Base-by-base conservation (phyloP, 2,797 vertebrate genomes). In the Paramormyrops hopkinsi region DNA sequence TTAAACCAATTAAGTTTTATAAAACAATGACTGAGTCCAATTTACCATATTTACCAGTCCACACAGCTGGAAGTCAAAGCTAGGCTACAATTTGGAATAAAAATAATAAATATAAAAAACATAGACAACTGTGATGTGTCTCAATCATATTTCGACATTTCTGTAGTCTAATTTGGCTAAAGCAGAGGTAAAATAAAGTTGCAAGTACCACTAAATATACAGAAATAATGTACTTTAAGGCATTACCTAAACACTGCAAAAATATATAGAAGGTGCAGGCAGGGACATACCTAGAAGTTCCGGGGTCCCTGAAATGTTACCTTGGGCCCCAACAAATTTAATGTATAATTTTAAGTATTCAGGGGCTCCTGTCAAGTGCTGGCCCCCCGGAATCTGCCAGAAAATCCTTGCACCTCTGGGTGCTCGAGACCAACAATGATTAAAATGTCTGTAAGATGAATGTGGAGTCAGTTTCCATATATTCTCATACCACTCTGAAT, bases 101-200 rank as follows among this genome's bases (percentile, higher is more conserved):
- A 89, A 91, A 90, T 54, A 91, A 92, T 90, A 93, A 92, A 92
- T 92, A 92, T 46, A 50, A 29, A 89, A 89, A 88, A 90, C 12
- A 12, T 82, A 87, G 88, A 89, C 37, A 48, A 88, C 89, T 87
- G 79, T 86, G 73, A 85, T 51, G 86, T 87, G 85, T 54, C 51
- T 89, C 59, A 88, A 46, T 87, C 73, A 62, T 53, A 90, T 88
- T 90, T 89, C 56, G 91, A 65, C 89, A 90, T 89, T 92, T 90
- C 91, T 91, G 92, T 89, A 90, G 91, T 91, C 91, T 92, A 94
- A 91, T 93, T 93, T 92, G 92, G 92, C 90, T 91, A 92, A 93
- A 91, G 88, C 89, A 89, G 87, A 91, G 90, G 90, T 90, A 91
- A 91, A 89, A 88, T 89, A 91, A 89, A 79, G 83, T 89, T 87